Conservation (phyloP, 2,888 invertebrate genomes). For the Cotesia congregata region DNA sequence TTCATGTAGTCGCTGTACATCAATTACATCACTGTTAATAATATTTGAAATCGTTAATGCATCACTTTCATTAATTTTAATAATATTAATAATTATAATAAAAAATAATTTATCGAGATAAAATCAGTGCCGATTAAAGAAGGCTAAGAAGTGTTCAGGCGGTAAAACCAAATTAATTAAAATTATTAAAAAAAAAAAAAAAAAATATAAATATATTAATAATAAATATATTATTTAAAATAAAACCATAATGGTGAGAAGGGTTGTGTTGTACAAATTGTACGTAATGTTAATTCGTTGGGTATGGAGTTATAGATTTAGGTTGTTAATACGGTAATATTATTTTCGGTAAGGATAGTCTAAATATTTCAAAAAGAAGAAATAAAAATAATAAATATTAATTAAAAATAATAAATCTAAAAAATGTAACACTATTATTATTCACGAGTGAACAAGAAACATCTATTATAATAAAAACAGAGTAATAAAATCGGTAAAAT, state of each 20-base stretch:
- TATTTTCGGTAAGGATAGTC: constrained; percentile 62
- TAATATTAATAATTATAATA: constrained; percentile 9
- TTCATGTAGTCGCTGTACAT: constrained; percentile 26
- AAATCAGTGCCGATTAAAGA: not conserved
- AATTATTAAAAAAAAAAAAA: constrained; percentile 27
- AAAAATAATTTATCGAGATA: not conserved
- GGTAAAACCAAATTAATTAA: constrained; percentile 6
- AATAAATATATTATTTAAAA: constrained; percentile 21
- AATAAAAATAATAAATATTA: not conserved
- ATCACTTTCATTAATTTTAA: constrained; percentile 21
- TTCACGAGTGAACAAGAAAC: constrained; percentile 43
- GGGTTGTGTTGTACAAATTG: constrained; percentile 48
- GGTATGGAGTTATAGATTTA: constrained; percentile 62
- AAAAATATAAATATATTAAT: constrained; percentile 17
- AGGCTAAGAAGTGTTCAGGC: not conserved
- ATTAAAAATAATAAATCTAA: not conserved
- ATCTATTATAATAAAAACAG: constrained; percentile 29
- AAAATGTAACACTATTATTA: constrained; percentile 23
- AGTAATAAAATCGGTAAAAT: constrained; percentile 46
- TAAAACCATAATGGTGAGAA: constrained; percentile 36
- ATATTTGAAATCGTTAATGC: constrained; percentile 10
- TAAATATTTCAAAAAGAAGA: constrained; percentile 51
- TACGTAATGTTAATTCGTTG: constrained; percentile 66
- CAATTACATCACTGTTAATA: constrained; percentile 26
- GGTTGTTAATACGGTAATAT: constrained; percentile 64